Conservation (phyloP, 2,113 vertebrate species). For the Pelecanoides urinatrix region DNA sequence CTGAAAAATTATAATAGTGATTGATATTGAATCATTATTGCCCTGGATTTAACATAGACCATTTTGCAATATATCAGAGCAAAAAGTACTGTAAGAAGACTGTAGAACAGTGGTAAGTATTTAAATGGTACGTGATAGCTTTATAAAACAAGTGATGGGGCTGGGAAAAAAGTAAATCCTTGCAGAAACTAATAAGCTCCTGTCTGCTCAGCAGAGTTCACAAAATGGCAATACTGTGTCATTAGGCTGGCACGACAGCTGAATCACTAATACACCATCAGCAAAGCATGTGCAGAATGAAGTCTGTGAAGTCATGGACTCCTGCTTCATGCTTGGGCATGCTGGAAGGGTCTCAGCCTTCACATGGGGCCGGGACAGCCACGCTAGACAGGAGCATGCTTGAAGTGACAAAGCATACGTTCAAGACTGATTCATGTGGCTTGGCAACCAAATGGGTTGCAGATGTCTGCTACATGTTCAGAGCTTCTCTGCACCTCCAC, state of each 20-base stretch:
- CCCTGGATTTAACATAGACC: background rate
- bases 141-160: background rate
- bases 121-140: slow-evolving; percentile 3
- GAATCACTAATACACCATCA: background rate
- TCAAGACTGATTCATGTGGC: fast-evolving
- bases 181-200: slow-evolving; percentile 17
- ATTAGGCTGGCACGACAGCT: background rate
- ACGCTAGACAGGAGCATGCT: fast-evolving
- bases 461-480: background rate
- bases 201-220: background rate
- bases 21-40: background rate
- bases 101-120: background rate
- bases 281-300: background rate
- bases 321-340: fast-evolving
- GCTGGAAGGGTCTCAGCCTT: background rate
- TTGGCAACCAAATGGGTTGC: fast-evolving
- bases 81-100: background rate
- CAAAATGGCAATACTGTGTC: slow-evolving; percentile 8
- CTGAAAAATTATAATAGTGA: background rate
- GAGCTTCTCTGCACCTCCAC: background rate
- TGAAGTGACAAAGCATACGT: too few species aligned
- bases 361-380: fast-evolving
- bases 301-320: fast-evolving
- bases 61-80: slow-evolving; percentile 27
- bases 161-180: background rate